A percentile compares a stretch with the other conserved stretches of the same genome.
phyloP scores from a whole-genome alignment of 1,140 invertebrate species.

The Chionoecetes opilio region DNA sequence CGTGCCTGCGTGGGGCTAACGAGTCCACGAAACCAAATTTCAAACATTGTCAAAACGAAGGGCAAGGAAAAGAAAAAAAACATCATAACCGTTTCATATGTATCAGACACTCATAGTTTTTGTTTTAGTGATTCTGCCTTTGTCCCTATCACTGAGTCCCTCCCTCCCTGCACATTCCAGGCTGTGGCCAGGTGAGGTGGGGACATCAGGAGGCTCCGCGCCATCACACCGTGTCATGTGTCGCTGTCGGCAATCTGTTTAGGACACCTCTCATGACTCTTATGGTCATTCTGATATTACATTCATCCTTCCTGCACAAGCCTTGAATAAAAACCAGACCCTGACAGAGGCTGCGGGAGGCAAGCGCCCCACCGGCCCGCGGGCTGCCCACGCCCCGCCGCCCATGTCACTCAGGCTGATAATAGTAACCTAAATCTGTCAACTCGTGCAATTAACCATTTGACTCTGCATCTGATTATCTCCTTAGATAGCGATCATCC shows the following conservation, averaged over 20 bases:
- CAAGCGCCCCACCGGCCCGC: background rate
- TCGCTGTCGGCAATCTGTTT: background rate
- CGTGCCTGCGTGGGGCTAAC: too few species aligned
- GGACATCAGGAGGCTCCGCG: background rate
- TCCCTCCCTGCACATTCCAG: too few species aligned
- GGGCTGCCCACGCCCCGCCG: background rate
- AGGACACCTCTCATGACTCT: background rate
- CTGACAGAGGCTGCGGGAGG: background rate
- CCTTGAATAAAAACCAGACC: background rate
- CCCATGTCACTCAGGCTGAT: slow-evolving; percentile 64
- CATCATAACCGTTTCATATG: too few species aligned
- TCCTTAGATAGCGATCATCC: slow-evolving; percentile 53
- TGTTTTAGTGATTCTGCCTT: too few species aligned
- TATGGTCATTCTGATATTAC: background rate
- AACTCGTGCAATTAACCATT: slow-evolving; percentile 73
- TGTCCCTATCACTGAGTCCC: too few species aligned
- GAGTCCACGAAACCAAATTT: too few species aligned
- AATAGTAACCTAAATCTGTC: slow-evolving; percentile 76
- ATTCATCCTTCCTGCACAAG: background rate
- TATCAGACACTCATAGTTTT: too few species aligned
- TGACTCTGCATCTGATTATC: slow-evolving; percentile 75
- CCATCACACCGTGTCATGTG: background rate
- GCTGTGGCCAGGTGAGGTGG: background rate
- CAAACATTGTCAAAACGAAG: too few species aligned
- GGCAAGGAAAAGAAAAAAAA: too few species aligned